A percentile compares a stretch with the other conserved stretches of the same genome.
These are phyloP conservation scores for Gerris buenoi DNA, from an alignment of 1,140 invertebrate species.

Conservation along the genomic window DNA sequence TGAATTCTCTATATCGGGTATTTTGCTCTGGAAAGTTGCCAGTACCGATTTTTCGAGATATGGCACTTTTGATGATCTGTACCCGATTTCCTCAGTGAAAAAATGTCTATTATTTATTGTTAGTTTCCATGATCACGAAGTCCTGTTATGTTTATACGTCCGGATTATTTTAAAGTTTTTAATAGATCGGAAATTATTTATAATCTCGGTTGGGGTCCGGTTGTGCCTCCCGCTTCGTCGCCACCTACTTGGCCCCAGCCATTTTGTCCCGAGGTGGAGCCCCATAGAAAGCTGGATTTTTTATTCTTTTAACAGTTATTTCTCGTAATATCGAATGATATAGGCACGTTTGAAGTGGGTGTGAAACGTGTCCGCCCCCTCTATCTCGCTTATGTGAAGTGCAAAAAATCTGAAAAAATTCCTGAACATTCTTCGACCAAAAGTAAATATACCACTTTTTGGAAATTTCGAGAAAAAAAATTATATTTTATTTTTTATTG, in stretches of 20 bases:
- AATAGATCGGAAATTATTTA: neutral
- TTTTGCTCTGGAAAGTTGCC: neutral
- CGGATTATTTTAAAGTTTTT: neutral
- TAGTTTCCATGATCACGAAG: neutral
- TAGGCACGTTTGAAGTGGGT: no score
- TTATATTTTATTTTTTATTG: no score
- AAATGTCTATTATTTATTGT: neutral
- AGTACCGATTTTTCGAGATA: slow-evolving; percentile 5
- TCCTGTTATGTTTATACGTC: neutral
- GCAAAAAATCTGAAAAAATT: no score
- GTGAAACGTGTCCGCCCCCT: no score
- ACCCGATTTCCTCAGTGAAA: neutral
- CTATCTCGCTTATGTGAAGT: no score
- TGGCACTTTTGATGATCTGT: neutral
- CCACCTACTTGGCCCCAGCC: slow-evolving; percentile 10
- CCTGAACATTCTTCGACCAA: no score
- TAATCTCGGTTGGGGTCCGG: neutral
- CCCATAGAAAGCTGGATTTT: slow-evolving; percentile 2
- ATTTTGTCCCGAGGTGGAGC: slow-evolving; percentile 10
- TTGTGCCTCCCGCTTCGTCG: neutral
- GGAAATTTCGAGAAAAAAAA: no score
- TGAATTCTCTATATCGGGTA: neutral
- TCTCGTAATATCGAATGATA: no score
- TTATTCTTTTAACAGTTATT: neutral
- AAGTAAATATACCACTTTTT: no score